Evolutionary conservation across 2,888 invertebrate species (phyloP).

Genomic region (Pristionchus entomophagus): DNA sequence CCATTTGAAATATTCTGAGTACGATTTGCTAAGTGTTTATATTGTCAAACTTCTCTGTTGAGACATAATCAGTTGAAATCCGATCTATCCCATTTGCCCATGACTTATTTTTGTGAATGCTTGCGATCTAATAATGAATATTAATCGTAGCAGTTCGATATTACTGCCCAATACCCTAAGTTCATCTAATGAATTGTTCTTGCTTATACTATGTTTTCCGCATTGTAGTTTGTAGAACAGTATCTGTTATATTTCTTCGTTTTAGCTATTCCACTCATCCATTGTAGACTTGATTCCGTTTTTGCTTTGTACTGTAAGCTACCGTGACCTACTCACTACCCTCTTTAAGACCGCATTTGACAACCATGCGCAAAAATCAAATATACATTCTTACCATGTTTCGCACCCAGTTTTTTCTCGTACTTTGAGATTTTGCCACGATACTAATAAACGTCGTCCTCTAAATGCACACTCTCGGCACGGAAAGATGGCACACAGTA

Average conservation of each 20-base stretch:
- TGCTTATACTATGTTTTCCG: constrained; percentile 6
- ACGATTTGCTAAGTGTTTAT: neutral
- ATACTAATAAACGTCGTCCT: constrained; percentile 40
- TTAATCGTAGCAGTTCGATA: neutral
- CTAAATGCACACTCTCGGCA: neutral
- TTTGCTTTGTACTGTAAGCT: neutral
- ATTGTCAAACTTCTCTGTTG: neutral
- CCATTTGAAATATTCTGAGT: neutral
- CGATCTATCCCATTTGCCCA: neutral
- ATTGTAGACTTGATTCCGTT: neutral
- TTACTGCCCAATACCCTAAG: neutral
- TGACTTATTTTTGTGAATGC: neutral
- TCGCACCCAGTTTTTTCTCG: neutral
- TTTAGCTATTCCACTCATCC: neutral
- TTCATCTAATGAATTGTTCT: neutral
- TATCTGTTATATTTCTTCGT: neutral
- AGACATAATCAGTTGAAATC: neutral
- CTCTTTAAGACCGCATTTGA: neutral
- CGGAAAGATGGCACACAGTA: neutral
- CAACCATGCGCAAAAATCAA: neutral
- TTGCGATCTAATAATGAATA: neutral
- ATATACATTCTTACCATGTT: neutral
- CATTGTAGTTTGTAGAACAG: constrained; percentile 2
- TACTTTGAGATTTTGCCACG: neutral
- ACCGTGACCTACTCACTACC: neutral